Base-by-base conservation (phyloP, 2,888 invertebrate genomes). In the Tenodera sinensis region DNA sequence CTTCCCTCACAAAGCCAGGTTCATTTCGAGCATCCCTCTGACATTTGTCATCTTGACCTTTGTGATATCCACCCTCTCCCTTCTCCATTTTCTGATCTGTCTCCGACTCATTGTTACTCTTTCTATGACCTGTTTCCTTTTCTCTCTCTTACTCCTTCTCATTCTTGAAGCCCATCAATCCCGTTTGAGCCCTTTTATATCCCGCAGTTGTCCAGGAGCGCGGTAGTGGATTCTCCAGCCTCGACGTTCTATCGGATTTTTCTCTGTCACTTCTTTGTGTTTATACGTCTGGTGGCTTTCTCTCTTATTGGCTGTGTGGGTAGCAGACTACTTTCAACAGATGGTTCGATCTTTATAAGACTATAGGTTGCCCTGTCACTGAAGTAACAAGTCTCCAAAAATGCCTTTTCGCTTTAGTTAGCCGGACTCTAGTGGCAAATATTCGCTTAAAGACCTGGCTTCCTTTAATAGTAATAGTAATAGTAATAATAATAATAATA, bases 161-260 rank as follows among this genome's bases (percentile, higher is more conserved):
- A 71, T 71, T 42, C 87, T 87, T 87, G 82, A 87, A 86, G 83
- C 87, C 54, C 87, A 87, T 87, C 87, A 87, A 87, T 87, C 87
- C 87, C 83, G 81, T 87, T 87, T 87, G 87, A 87, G 87, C 82
- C 54, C 87, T 87, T 82, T 87, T 87, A 87, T 87, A 82, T 87
- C 87, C 34, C 42, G 87, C 83, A 71, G 54, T 71, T 71, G 54
- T 71, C 54, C 54, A 71, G 54, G 54, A 71, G 54, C 25, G 54
- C 54, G 54, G 25, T 71, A 25, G 54, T 71, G 54, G 25, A 20
- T 71, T 71, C 54, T 20, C 54, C 54, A 71, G 54, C 20, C 54
- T 71, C 34, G 12, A 83, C 83, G 42, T 87, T 83, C 82, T 83
- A 87, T 82, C 86, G 81, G 87, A 87, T 87, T 87, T 87, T 87